Evolutionary conservation across 2,888 invertebrate species (phyloP).

Genomic region (Synergus itoensis): DNA sequence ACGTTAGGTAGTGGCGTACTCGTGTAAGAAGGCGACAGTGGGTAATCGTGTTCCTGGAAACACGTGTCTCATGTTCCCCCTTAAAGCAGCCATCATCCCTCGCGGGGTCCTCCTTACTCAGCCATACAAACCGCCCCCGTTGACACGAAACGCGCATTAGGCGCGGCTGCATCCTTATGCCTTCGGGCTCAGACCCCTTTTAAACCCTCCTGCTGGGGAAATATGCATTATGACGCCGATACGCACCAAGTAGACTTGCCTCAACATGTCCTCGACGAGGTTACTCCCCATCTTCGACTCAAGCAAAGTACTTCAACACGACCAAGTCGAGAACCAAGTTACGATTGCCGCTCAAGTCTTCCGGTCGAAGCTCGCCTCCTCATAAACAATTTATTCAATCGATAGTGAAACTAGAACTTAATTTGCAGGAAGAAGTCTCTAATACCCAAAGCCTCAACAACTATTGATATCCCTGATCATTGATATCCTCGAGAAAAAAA

Average conservation of each 20-base stretch:
- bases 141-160: conserved; percentile 77
- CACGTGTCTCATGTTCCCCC: conserved; percentile 68
- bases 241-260: conserved; percentile 54
- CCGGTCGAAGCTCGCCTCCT: background rate
- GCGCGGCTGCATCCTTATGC: conserved; percentile 70
- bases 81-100: conserved; percentile 52
- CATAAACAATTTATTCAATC: background rate
- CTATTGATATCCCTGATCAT: no score
- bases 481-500: no score
- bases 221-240: conserved; percentile 57
- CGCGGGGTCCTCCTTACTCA: conserved; percentile 60
- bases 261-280: conserved; percentile 52
- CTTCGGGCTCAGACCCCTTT: conserved; percentile 61
- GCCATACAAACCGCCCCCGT: conserved; percentile 64
- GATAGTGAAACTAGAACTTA: background rate
- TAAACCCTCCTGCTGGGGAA: conserved; percentile 53
- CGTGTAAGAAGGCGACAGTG: conserved; percentile 69
- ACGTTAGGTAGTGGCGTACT: conserved; percentile 63
- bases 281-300: conserved; percentile 48
- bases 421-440: background rate
- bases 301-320: conserved; percentile 54
- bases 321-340: conserved; percentile 29
- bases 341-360: background rate
- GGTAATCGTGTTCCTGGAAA: conserved; percentile 72
- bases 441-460: background rate